phyloP scores from a whole-genome alignment of 2,888 invertebrate species.

The Peribatodes rhomboidaria region DNA sequence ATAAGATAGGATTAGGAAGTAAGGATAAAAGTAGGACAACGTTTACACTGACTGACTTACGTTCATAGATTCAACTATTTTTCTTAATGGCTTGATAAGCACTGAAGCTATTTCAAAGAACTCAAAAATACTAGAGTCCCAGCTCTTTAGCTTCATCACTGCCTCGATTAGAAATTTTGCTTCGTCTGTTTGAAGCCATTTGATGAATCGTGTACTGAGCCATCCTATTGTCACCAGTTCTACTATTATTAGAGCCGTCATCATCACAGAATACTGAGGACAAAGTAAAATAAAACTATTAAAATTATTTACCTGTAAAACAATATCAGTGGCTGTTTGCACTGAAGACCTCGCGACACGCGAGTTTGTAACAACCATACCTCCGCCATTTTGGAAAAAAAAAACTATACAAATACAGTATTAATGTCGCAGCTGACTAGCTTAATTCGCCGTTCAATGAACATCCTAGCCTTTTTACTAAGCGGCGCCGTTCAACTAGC shows the following conservation, averaged over 20 bases:
- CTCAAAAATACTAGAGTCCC: neutral
- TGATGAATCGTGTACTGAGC: neutral
- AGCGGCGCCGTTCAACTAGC: too few species aligned
- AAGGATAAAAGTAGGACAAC: too few species aligned
- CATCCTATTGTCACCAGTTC: neutral
- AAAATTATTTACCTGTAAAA: too few species aligned
- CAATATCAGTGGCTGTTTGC: too few species aligned
- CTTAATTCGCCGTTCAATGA: too few species aligned
- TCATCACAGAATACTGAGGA: slow-evolving; percentile 3
- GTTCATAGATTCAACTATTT: neutral
- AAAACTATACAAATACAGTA: too few species aligned
- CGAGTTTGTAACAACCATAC: too few species aligned
- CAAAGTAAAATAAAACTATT: neutral
- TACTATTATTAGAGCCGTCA: slow-evolving; percentile 6
- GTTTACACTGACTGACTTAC: neutral
- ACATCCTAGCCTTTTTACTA: too few species aligned
- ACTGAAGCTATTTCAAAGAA: rapidly evolving
- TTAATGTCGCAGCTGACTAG: too few species aligned
- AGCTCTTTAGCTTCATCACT: neutral
- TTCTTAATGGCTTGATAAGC: neutral
- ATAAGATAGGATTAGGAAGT: too few species aligned
- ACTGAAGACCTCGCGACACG: too few species aligned
- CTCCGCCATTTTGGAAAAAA: too few species aligned
- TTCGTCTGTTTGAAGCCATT: neutral
- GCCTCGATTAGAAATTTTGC: neutral